Evolutionary conservation across 2,113 vertebrate species (phyloP).

Genomic region (Albula glossodonta): DNA sequence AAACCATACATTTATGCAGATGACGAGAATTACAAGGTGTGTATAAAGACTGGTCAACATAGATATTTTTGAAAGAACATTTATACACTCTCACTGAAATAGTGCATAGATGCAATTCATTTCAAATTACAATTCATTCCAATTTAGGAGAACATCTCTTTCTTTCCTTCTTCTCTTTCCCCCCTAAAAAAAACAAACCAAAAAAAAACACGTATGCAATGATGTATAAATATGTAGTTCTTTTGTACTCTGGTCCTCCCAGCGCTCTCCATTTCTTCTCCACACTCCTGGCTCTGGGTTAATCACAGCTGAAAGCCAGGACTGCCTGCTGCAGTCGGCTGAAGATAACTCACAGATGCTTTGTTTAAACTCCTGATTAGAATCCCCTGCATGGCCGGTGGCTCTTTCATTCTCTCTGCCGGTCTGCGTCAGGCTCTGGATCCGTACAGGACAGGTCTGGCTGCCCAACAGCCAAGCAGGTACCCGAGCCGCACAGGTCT

Average conservation of each 20-base stretch:
- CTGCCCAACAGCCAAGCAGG: not conserved
- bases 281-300: not conserved
- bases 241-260: not conserved
- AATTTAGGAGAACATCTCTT: not conserved
- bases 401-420: constrained; percentile 15
- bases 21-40: not conserved
- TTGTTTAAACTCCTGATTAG: constrained; percentile 18
- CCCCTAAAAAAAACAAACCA: not conserved
- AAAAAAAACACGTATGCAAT: too few species aligned
- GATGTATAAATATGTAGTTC: too few species aligned
- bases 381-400: constrained; percentile 9
- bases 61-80: not conserved
- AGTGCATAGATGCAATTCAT: not conserved
- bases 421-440: not conserved
- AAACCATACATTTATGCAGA: not conserved
- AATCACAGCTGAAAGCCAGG: not conserved
- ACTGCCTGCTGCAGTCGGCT: not conserved
- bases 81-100: too few species aligned
- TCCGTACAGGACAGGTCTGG: not conserved
- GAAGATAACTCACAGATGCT: constrained; percentile 19
- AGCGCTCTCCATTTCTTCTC: not conserved
- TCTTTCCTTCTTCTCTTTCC: not conserved
- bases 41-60: not conserved
- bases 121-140: not conserved
- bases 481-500: not conserved